These are phyloP conservation scores for Danio kyathit DNA, from an alignment of 2,797 vertebrate species.

Conservation along the genomic window DNA sequence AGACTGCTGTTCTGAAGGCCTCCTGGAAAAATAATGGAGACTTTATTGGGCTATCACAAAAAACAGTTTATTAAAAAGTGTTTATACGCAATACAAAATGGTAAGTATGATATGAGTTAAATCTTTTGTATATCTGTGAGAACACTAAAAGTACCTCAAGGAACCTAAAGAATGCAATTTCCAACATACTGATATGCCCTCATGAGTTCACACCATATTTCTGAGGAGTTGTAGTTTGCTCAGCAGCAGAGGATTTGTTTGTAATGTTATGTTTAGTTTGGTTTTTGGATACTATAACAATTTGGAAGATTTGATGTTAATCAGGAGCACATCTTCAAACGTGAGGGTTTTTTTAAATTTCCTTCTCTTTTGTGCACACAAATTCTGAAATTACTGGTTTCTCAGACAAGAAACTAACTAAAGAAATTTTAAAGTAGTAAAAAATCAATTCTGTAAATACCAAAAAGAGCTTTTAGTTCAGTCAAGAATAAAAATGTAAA, in stretches of 20 bases:
- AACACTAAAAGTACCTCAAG: not conserved
- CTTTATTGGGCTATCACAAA: conserved; percentile 11
- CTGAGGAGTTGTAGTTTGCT: conserved; percentile 5
- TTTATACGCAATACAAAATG: not conserved
- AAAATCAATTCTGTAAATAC: too few species aligned
- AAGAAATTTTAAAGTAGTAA: too few species aligned
- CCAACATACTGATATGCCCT: not conserved
- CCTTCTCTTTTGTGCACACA: too few species aligned
- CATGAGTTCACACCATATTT: conserved; percentile 14
- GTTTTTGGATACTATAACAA: not conserved
- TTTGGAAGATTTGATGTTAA: not conserved
- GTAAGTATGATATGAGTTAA: not conserved
- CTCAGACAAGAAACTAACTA: too few species aligned
- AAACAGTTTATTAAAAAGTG: not conserved
- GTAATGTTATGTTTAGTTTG: not conserved
- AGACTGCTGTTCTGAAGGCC: conserved; percentile 61
- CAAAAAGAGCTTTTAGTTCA: too few species aligned
- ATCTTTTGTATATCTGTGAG: not conserved
- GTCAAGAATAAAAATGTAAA: too few species aligned
- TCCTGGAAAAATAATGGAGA: conserved; percentile 52
- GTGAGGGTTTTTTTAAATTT: too few species aligned
- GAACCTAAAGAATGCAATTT: conserved; percentile 30
- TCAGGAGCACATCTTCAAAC: not conserved
- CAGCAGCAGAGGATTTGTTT: not conserved
- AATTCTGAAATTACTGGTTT: too few species aligned